Percentiles rank a stretch among this genome's conserved stretches.
Evolutionary conservation across 2,113 vertebrate genomes (phyloP).

Genomic region (Sapayoa aenigma): DNA sequence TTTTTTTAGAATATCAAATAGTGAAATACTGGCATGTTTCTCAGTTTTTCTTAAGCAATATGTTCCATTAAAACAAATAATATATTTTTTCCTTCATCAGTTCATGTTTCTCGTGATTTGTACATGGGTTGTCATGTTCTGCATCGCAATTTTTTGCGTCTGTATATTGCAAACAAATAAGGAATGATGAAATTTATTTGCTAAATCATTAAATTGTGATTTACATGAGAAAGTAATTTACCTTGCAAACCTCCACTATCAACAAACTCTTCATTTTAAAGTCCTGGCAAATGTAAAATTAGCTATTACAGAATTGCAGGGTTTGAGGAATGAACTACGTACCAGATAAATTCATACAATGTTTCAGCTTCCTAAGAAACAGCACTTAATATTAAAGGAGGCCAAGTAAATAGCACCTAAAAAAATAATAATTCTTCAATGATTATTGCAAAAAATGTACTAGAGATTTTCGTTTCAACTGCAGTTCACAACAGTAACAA

Average conservation of each 20-base stretch:
- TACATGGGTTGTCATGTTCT: neutral
- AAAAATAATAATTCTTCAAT: neutral
- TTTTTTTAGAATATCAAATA: neutral
- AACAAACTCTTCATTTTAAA: neutral
- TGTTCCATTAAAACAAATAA: neutral
- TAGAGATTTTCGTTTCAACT: neutral
- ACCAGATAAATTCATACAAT: neutral
- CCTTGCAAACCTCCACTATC: neutral
- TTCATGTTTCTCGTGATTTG: neutral
- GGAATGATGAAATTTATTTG: neutral
- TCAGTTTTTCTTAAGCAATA: neutral
- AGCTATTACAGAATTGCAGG: neutral
- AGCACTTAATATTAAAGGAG: neutral
- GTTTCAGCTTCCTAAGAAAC: neutral
- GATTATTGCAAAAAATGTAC: neutral
- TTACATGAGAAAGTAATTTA: neutral
- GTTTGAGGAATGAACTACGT: neutral
- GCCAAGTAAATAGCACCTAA: neutral
- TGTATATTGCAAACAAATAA: neutral
- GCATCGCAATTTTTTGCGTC: neutral
- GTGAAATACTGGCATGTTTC: neutral
- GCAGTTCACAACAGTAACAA: neutral
- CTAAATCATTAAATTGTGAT: neutral
- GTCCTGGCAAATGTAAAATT: neutral
- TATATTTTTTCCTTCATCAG: neutral